These are phyloP conservation scores for Arion vulgaris DNA, from an alignment of 1,140 invertebrate species.

Conservation along the genomic window DNA sequence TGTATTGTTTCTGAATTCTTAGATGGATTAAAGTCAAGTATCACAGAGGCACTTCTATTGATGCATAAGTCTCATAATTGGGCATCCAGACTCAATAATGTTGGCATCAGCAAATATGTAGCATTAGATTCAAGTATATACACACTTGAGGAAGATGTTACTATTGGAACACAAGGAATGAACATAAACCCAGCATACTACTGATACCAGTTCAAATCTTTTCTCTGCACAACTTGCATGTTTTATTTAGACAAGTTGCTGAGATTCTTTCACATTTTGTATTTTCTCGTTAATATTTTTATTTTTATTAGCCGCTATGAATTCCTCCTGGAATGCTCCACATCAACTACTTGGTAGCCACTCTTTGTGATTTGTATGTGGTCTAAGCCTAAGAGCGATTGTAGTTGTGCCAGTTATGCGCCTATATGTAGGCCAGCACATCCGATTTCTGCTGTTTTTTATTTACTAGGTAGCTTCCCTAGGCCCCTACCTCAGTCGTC, in stretches of 20 bases:
- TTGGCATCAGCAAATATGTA: slow-evolving; percentile 21
- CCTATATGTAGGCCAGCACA: too few relatives aligned
- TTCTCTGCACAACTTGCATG: background rate
- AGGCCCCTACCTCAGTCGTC: too few relatives aligned
- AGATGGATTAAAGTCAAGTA: slow-evolving; percentile 12
- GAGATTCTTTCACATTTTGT: background rate
- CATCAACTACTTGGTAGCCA: too few relatives aligned
- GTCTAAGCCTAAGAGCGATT: too few relatives aligned
- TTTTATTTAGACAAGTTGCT: background rate
- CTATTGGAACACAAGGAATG: background rate
- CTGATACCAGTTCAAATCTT: background rate
- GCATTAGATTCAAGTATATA: background rate
- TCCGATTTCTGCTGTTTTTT: too few relatives aligned
- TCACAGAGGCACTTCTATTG: slow-evolving; percentile 18
- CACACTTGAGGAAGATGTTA: slow-evolving; percentile 12
- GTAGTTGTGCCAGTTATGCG: too few relatives aligned
- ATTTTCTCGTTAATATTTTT: too few relatives aligned
- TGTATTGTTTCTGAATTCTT: background rate
- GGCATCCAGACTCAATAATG: background rate
- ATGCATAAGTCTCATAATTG: background rate
- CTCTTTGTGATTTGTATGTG: too few relatives aligned
- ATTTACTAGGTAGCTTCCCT: too few relatives aligned
- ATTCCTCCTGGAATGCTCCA: too few relatives aligned
- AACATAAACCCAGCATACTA: slow-evolving; percentile 26
- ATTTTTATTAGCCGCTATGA: too few relatives aligned